Evolutionary conservation across 2,888 invertebrate genomes (phyloP), one percentile per base, ranked within the genome.

Genomic region (Nomada fucata): DNA sequence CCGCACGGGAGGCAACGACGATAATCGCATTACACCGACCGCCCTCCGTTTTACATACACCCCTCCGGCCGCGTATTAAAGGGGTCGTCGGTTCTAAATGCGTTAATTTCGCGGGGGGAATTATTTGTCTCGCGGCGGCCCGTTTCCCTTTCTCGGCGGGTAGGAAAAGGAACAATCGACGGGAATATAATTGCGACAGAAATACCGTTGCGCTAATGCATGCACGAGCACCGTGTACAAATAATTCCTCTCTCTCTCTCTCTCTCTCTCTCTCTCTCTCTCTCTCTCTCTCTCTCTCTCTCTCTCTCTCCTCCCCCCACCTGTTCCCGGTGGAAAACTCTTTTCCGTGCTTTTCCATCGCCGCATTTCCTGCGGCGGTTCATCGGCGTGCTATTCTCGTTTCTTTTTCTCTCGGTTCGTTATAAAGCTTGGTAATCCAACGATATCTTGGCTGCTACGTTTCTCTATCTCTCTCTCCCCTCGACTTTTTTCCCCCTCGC

Each of bases 381-480:
- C 69, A 73, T 73, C 83, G 72, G 26, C 73, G 52, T 69, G 64
- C 79, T 71, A 72, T 83, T 7, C 61, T 73, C 65, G 67, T 82
- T 72, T 68, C 63, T 67, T 81, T 76, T 55, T 29, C 59, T n/a
- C 23, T 11, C 61, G 26, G 69, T 61, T 76, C 78, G 76, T 83
- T 83, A 76, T 68, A 67, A 79, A 83, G 61, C 76, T 64, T 18
- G 60, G 73, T 84, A 76, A 83, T 83, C 69, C 76, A 70, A 23
- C 76, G 73, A 76, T 84, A 83, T 84, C 83, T 83, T 79, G 70
- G 76, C 64, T 59, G 52, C 60, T 60, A 26, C 47, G 1, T 23
- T 13, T 23, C 15, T 2, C 10, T 29, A 29, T 29, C 13, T 1
- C 15, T 18, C 36, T n/a, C 47, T 52, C 20, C 20, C 20, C 4